phyloP scores from a whole-genome alignment of 2,113 vertebrate species.

The Lampris incognitus region DNA sequence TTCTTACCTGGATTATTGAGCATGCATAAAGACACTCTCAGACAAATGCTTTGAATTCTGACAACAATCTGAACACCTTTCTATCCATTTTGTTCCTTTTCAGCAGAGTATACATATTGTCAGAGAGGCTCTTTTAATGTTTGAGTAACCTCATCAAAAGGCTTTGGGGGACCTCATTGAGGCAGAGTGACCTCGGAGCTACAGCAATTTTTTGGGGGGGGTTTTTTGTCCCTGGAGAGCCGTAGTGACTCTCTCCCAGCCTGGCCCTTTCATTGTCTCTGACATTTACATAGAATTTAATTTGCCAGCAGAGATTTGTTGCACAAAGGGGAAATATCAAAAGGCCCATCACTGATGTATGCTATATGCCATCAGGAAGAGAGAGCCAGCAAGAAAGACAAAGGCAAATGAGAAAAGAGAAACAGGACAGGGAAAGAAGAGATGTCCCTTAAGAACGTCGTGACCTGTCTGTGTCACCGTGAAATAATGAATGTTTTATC shows the following conservation, averaged over 20 bases:
- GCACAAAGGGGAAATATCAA: constrained; percentile 74
- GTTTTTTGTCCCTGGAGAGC: constrained; percentile 49
- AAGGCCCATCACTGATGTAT: constrained; percentile 53
- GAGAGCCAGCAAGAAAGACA: background rate
- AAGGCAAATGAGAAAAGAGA: constrained; percentile 18
- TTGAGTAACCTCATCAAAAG: constrained; percentile 74
- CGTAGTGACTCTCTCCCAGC: constrained; percentile 25
- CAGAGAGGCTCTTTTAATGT: constrained; percentile 62
- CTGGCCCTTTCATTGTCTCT: constrained; percentile 49
- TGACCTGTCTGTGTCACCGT: constrained; percentile 68
- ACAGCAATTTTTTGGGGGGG: constrained; percentile 26
- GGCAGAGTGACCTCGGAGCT: constrained; percentile 34
- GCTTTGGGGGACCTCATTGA: constrained; percentile 52
- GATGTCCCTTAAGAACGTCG: constrained; percentile 36
- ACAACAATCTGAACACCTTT: constrained; percentile 41
- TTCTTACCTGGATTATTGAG: too few species aligned
- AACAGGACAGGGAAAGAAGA: constrained; percentile 26
- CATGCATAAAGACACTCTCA: too few species aligned
- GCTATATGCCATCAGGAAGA: constrained; percentile 45
- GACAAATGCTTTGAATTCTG: constrained; percentile 20
- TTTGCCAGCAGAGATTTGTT: constrained; percentile 62
- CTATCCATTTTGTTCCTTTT: constrained; percentile 24
- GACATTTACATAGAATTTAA: constrained; percentile 80
- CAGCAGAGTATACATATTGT: constrained; percentile 10
- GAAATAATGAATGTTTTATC: constrained; percentile 80